Conservation (phyloP, 2,797 vertebrate genomes). For the Todus mexicanus region DNA sequence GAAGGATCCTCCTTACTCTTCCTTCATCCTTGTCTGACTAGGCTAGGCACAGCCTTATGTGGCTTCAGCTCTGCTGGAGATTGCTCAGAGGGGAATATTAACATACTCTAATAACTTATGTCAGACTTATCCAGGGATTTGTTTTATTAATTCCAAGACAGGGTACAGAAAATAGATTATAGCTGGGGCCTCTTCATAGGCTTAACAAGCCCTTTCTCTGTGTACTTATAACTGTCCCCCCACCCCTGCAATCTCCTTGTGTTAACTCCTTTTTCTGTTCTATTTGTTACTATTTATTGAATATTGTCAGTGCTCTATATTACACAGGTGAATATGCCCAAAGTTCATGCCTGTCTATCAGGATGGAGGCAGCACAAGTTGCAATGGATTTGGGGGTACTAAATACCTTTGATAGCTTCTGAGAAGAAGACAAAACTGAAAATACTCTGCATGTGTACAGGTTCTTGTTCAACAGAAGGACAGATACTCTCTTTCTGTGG, state of each 20-base stretch:
- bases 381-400: neutral
- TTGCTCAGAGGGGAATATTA: conserved; percentile 61
- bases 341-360: neutral
- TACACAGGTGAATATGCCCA: neutral
- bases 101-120: conserved; percentile 63
- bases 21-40: neutral
- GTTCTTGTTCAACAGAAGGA: neutral
- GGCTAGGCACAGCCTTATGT: neutral
- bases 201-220: conserved; percentile 18
- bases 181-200: conserved; percentile 11
- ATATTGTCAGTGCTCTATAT: neutral
- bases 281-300: conserved; percentile 27
- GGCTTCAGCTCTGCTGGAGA: conserved; percentile 26
- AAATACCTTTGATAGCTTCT: conserved; percentile 6
- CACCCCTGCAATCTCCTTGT: neutral
- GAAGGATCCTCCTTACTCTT: neutral
- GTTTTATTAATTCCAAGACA: conserved; percentile 73
- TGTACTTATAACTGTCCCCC: conserved; percentile 32
- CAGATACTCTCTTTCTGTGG: neutral
- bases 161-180: conserved; percentile 64
- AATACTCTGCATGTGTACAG: neutral
- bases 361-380: neutral
- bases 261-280: neutral
- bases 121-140: conserved; percentile 71
- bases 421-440: neutral